Conservation (phyloP, 92 coral and sea anemone species). For the Parazoanthus swiftii region DNA sequence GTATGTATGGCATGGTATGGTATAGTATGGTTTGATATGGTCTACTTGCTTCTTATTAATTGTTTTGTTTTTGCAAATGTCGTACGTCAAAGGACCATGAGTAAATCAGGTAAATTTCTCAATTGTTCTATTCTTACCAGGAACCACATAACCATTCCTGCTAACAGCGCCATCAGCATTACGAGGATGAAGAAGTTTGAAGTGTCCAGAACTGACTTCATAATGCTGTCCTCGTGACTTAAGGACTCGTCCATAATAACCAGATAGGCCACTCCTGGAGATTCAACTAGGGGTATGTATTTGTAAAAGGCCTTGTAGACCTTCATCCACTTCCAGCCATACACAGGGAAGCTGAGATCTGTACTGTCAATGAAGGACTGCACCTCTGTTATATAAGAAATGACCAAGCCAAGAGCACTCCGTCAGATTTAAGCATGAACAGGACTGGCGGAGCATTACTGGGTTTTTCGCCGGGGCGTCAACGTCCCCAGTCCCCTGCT, state of each 20-base stretch:
- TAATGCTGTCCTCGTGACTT: constrained; percentile 46
- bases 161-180: constrained; percentile 56
- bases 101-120: background rate
- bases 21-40: too few species aligned
- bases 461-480: too few species aligned
- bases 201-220: constrained; percentile 51
- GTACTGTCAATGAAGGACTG: background rate
- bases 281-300: constrained; percentile 70
- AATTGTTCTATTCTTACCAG: constrained; percentile 54
- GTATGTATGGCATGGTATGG: too few species aligned
- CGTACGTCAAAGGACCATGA: background rate
- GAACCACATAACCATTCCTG: constrained; percentile 73
- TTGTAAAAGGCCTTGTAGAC: constrained; percentile 52
- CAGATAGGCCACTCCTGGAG: constrained; percentile 79
- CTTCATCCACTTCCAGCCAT: constrained; percentile 80
- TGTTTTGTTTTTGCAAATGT: too few species aligned
- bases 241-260: constrained; percentile 53
- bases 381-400: background rate
- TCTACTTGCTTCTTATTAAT: too few species aligned
- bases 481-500: too few species aligned
- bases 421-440: background rate
- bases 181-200: constrained; percentile 63
- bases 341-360: constrained; percentile 77
- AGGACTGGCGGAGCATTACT: too few species aligned
- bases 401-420: background rate